Conservation (phyloP, 2,113 vertebrate genomes). For the Atlantisia rogersi region DNA sequence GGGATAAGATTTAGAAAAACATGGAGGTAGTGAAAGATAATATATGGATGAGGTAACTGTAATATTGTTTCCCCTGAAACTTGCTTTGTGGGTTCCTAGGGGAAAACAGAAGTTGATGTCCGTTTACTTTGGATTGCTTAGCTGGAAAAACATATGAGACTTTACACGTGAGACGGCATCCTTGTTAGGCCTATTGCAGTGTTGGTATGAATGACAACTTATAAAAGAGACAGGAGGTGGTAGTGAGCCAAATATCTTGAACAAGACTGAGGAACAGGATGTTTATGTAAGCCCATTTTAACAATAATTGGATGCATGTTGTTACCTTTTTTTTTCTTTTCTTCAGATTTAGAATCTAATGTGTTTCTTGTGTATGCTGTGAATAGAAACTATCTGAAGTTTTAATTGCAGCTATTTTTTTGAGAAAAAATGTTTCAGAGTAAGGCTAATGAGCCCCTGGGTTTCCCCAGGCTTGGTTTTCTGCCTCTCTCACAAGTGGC, state of each 20-base stretch:
- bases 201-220: neutral
- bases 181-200: neutral
- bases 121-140: slow-evolving; percentile 50
- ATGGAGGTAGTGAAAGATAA: slow-evolving; percentile 51
- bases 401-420: neutral
- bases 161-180: rapidly evolving
- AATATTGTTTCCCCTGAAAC: slow-evolving; percentile 13
- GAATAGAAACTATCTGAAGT: neutral
- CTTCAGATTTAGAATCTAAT: neutral
- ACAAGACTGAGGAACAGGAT: neutral
- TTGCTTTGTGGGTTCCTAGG: neutral
- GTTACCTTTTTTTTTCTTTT: neutral
- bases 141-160: neutral
- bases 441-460: neutral
- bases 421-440: neutral
- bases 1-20: slow-evolving; percentile 32
- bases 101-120: neutral
- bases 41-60: slow-evolving; percentile 53
- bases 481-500: neutral
- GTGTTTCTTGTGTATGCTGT: neutral
- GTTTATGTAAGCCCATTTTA: neutral
- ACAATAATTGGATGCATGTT: neutral
- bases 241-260: neutral
- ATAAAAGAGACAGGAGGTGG: neutral
- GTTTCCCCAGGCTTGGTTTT: neutral